These are phyloP conservation scores for Gerris lacustris DNA, from an alignment of 2,888 invertebrate genomes.

Conservation along the genomic window DNA sequence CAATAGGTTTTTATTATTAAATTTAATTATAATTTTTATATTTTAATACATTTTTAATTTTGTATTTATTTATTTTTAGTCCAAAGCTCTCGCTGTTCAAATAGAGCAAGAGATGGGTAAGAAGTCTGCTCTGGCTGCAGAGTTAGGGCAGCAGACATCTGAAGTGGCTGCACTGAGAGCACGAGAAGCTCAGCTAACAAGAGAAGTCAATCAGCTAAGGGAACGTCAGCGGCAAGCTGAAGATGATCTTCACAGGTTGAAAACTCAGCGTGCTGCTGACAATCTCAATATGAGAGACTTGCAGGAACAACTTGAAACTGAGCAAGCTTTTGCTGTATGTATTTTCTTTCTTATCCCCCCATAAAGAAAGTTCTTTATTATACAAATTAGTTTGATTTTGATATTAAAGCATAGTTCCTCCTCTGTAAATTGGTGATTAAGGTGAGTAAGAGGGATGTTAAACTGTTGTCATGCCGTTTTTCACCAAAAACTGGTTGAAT, in stretches of 20 bases:
- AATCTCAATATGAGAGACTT: constrained; percentile 76
- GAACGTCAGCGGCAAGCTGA: constrained; percentile 59
- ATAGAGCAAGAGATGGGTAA: constrained; percentile 85
- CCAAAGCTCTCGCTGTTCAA: constrained; percentile 67
- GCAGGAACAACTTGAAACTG: constrained; percentile 87
- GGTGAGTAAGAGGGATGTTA: too few relatives aligned
- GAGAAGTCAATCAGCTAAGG: constrained; percentile 54
- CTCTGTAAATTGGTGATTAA: background rate
- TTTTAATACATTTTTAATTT: background rate
- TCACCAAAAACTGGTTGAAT: too few relatives aligned
- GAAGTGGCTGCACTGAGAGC: constrained; percentile 59
- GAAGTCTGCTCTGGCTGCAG: constrained; percentile 67
- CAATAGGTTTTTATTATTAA: background rate
- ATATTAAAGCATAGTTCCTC: background rate
- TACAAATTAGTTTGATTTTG: background rate
- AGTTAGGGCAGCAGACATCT: constrained; percentile 56
- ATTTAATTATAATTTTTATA: background rate
- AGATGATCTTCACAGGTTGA: constrained; percentile 62
- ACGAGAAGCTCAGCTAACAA: constrained; percentile 56
- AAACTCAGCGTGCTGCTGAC: constrained; percentile 53
- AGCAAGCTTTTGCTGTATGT: constrained; percentile 80
- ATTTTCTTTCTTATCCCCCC: background rate
- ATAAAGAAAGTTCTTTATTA: background rate
- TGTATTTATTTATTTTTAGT: constrained; percentile 38
- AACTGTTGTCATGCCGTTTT: too few relatives aligned